These are phyloP conservation scores for Saccostrea echinata DNA, from an alignment of 1,140 invertebrate genomes.

Conservation along the genomic window DNA sequence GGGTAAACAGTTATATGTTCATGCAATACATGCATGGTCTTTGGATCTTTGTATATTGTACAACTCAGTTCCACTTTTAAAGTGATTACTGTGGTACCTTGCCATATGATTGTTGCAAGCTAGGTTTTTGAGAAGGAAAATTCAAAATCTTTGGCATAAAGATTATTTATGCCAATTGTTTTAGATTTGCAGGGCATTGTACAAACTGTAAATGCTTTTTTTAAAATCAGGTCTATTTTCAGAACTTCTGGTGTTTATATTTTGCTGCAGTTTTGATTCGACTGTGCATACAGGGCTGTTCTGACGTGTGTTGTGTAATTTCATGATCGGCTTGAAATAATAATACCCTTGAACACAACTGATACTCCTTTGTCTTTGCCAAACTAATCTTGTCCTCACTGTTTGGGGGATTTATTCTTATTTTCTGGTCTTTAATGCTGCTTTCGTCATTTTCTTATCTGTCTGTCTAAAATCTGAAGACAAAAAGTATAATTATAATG, in stretches of 20 bases:
- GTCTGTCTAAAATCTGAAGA: too few species aligned
- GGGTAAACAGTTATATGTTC: too few species aligned
- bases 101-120: too few species aligned
- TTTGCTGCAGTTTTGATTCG: not conserved
- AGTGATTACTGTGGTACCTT: too few species aligned
- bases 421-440: too few species aligned
- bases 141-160: not conserved
- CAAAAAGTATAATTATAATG: too few species aligned
- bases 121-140: not conserved
- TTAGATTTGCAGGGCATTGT: not conserved
- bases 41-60: too few species aligned
- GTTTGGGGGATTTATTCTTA: not conserved
- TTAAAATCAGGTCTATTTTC: not conserved
- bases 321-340: slow-evolving; percentile 22
- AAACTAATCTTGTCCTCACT: not conserved
- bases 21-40: too few species aligned
- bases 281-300: not conserved
- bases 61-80: too few species aligned
- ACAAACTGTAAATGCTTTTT: not conserved
- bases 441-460: too few species aligned
- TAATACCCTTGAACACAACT: slow-evolving; percentile 8
- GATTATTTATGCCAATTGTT: slow-evolving; percentile 3
- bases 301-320: slow-evolving; percentile 26
- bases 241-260: not conserved
- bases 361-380: not conserved